Conservation (phyloP, 1,140 invertebrate genomes). For the Camponotus pennsylvanicus region DNA sequence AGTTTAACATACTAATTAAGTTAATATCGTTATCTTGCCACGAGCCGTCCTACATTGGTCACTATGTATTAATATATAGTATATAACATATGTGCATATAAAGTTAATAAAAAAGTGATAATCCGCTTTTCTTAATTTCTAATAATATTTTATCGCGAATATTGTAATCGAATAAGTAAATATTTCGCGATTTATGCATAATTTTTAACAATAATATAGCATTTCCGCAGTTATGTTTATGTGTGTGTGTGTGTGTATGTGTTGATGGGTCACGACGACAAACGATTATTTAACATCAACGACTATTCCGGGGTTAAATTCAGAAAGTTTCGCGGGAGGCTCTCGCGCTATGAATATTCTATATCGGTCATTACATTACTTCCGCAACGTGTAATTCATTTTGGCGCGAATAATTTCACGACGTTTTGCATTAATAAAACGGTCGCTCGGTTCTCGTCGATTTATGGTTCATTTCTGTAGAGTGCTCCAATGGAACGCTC, state of each 20-base stretch:
- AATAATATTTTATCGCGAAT: not conserved
- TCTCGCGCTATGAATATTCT: constrained; percentile 60
- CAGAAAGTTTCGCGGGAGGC: constrained; percentile 55
- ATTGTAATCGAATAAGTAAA: not conserved
- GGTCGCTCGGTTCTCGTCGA: constrained; percentile 48
- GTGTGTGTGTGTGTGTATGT: too few species aligned
- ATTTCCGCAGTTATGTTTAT: too few species aligned
- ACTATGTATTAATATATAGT: not conserved
- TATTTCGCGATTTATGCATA: not conserved
- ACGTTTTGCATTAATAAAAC: constrained; percentile 72
- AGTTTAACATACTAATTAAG: constrained; percentile 18
- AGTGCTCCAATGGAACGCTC: constrained; percentile 54
- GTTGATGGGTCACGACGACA: not conserved
- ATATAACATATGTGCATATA: not conserved
- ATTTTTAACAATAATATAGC: not conserved
- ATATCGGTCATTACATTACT: constrained; percentile 65
- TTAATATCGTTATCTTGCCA: not conserved
- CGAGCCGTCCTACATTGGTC: not conserved
- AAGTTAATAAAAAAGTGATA: not conserved
- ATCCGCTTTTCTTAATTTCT: not conserved
- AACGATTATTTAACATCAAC: constrained; percentile 49
- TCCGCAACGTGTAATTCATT: constrained; percentile 67
- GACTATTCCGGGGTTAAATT: constrained; percentile 48
- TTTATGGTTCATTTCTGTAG: constrained; percentile 69
- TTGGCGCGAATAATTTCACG: constrained; percentile 65